Evolutionary conservation across 2,113 vertebrate species (phyloP).

Genomic region (Euleptes europaea): DNA sequence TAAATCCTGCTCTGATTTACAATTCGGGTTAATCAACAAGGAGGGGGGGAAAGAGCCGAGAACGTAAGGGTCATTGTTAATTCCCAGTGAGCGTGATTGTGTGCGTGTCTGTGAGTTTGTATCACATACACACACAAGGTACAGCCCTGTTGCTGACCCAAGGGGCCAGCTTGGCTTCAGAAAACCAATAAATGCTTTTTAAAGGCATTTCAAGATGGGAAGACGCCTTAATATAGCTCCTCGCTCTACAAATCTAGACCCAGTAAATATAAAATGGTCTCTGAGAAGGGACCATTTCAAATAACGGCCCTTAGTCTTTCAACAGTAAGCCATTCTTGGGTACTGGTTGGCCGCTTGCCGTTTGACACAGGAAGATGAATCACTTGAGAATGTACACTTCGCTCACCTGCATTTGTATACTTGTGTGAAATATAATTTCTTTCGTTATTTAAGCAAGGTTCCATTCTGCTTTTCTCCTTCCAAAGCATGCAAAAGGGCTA

Average conservation of each 20-base stretch:
- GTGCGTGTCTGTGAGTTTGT: neutral
- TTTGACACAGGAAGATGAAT: neutral
- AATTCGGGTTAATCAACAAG: constrained; percentile 27
- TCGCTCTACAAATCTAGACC: neutral
- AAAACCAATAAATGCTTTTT: neutral
- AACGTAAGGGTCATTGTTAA: neutral
- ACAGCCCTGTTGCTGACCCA: neutral
- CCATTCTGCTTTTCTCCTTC: too few species aligned
- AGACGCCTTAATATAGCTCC: neutral
- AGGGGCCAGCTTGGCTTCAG: neutral
- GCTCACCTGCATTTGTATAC: neutral
- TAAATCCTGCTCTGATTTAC: constrained; percentile 69
- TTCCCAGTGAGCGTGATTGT: neutral
- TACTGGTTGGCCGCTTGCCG: neutral
- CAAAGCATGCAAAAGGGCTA: too few species aligned
- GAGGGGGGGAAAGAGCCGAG: neutral
- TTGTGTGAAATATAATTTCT: too few species aligned
- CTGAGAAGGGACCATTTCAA: neutral
- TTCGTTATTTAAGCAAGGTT: too few species aligned
- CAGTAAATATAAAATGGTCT: neutral
- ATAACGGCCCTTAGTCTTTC: neutral
- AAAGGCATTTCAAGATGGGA: neutral
- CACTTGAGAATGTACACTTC: too few species aligned
- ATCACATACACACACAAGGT: neutral
- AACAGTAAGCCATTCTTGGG: neutral